Evolutionary conservation across 2,797 vertebrate genomes (phyloP).

Genomic region (Pogoniulus pusillus): DNA sequence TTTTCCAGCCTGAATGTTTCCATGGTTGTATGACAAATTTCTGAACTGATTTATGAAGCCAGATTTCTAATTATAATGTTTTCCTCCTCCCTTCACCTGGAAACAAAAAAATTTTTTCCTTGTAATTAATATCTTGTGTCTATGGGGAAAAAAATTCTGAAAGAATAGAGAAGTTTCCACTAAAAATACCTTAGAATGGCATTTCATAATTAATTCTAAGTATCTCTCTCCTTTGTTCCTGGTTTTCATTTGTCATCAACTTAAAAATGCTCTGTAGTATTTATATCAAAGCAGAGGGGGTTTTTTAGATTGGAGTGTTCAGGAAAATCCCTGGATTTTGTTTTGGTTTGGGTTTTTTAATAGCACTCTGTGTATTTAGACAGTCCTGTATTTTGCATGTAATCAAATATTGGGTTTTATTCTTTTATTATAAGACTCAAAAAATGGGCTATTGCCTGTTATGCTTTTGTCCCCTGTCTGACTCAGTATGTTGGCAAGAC

Average conservation of each 20-base stretch:
- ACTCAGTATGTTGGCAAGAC: not conserved
- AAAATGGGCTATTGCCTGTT: not conserved
- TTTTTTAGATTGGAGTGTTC: not conserved
- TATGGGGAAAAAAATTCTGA: not conserved
- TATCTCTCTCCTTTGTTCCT: not conserved
- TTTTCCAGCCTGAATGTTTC: too few species aligned
- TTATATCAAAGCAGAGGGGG: not conserved
- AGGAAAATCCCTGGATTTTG: not conserved
- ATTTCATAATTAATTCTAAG: not conserved
- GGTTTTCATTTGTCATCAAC: not conserved
- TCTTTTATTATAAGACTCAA: not conserved
- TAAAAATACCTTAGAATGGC: not conserved
- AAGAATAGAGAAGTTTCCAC: not conserved
- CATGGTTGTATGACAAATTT: not conserved
- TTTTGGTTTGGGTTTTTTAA: not conserved
- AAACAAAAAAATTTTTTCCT: not conserved
- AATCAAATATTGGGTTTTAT: not conserved
- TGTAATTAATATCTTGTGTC: slow-evolving; percentile 20
- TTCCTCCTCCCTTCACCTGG: slow-evolving; percentile 9
- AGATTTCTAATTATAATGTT: not conserved
- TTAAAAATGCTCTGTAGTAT: not conserved
- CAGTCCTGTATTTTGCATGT: not conserved
- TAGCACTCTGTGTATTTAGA: not conserved
- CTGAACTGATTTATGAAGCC: slow-evolving; percentile 33
- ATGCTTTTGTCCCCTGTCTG: not conserved